Evolutionary conservation across 1,140 invertebrate species (phyloP), one percentile per base, ranked within the genome.

Genomic region (Heliconius eleuchia): DNA sequence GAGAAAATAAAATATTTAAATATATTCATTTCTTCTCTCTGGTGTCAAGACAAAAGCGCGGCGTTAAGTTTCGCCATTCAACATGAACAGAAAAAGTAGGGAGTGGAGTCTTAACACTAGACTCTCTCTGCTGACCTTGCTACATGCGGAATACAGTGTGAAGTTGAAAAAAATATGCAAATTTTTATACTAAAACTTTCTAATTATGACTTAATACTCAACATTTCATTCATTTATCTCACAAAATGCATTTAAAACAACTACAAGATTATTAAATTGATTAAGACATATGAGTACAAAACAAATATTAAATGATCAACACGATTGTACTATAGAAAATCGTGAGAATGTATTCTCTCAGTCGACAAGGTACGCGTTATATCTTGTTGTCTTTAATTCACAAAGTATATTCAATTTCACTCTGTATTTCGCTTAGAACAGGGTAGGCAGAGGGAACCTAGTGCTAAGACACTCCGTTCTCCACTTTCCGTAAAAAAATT

Each of bases 231-330:
- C 2, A 19, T 19, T 19, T 9, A 23, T 57, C n/a, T 4, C n/a
- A 11, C n/a, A 57, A 57, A 57, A 3, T 11, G 2, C 60, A 66
- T 30, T 27, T 66, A 16, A 66, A 66, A 66, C 13, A 5, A 13
- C 13, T 6, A 30, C 9, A 30, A 7, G 11, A 30, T 16, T 66
- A 13, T 16, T 66, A 13, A 13, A 30, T 23, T 6, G 60, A 30
- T 30, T 30, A n/a, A 27, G 3, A 30, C n/a, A 46, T 46, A 16
- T 4, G 13, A 46, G 8, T 66, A 66, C 27, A 16, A 3, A 27
- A 66, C n/a, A 66, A 66, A 66, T 66, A 66, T 66, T 30, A 78
- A 77, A 39, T 71, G 71, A 82, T 79, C 57, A 82, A 73, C n/a
- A 71, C 39, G 71, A 77, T 75, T 79, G 74, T 79, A 11, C 57